Conservation (phyloP, 2,113 vertebrate species). For the Nicator chloris region DNA sequence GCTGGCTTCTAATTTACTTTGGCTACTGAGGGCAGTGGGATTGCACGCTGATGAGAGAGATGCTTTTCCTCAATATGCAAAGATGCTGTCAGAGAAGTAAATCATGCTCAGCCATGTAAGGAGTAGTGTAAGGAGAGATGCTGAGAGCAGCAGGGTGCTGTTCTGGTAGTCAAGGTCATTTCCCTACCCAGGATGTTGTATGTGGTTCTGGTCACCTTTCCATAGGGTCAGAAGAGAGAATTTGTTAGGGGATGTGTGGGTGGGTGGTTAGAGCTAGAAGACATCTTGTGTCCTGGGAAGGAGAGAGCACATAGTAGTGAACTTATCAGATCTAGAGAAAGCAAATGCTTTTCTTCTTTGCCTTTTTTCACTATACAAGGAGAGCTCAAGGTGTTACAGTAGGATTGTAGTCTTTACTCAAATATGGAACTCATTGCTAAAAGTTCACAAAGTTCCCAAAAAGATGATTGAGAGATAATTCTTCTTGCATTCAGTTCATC, state of each 20-base stretch:
- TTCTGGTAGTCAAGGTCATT: not conserved
- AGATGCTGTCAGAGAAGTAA: not conserved
- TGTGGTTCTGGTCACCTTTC: not conserved
- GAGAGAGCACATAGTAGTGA: not conserved
- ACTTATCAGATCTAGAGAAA: not conserved
- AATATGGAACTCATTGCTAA: not conserved
- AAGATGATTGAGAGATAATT: not conserved
- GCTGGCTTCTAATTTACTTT: not conserved
- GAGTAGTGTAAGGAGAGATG: not conserved
- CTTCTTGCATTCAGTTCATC: not conserved
- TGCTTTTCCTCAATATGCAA: not conserved
- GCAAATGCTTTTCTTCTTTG: not conserved
- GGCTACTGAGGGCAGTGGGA: not conserved
- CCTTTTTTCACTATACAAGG: not conserved
- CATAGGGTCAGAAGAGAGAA: not conserved
- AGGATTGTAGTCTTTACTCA: not conserved
- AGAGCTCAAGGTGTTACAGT: not conserved
- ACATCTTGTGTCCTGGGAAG: not conserved
- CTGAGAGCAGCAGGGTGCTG: not conserved
- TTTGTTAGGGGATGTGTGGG: not conserved
- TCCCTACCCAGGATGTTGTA: not conserved
- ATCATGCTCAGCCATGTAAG: not conserved
- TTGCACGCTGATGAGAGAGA: not conserved
- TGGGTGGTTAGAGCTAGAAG: not conserved
- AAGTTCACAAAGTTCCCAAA: not conserved